These are phyloP conservation scores for Coenonympha arcania DNA, from an alignment of 2,888 invertebrate genomes.

Conservation along the genomic window DNA sequence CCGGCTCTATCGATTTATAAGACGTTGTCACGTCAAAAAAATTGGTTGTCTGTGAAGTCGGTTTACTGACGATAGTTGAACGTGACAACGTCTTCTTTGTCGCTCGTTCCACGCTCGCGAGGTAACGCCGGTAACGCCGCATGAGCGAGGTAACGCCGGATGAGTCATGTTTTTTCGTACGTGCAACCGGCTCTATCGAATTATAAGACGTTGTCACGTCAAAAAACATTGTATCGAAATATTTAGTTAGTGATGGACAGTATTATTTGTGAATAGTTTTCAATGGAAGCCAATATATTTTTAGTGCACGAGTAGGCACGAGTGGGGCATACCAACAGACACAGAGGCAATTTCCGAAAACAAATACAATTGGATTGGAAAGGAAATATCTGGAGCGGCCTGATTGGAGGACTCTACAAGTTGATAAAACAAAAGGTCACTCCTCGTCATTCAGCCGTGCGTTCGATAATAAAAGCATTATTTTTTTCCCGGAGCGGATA, in stretches of 20 bases:
- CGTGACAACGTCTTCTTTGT: too few relatives aligned
- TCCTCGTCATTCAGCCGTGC: constrained; percentile 11
- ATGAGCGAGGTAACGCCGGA: too few relatives aligned
- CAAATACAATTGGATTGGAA: constrained; percentile 16
- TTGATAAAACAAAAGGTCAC: constrained; percentile 15
- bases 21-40: too few relatives aligned
- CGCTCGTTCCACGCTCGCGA: too few relatives aligned
- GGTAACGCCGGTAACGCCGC: too few relatives aligned
- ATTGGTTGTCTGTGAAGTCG: too few relatives aligned
- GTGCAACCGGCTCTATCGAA: background rate
- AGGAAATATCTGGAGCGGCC: constrained; percentile 16
- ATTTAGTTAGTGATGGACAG: background rate
- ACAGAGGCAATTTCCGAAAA: constrained; percentile 11
- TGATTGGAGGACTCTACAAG: constrained; percentile 17
- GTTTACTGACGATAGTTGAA: too few relatives aligned
- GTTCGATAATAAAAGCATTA: background rate
- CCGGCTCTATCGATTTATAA: too few relatives aligned
- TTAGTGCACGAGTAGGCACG: constrained; percentile 2
- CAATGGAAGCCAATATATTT: constrained; percentile 9
- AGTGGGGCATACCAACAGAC: too few relatives aligned
- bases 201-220: background rate
- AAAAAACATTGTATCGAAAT: background rate
- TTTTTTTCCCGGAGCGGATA: too few relatives aligned
- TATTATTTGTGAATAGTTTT: constrained; percentile 4
- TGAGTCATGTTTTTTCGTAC: too few relatives aligned